Conservation (phyloP, 2,113 vertebrate species). For the Stegastes partitus region DNA sequence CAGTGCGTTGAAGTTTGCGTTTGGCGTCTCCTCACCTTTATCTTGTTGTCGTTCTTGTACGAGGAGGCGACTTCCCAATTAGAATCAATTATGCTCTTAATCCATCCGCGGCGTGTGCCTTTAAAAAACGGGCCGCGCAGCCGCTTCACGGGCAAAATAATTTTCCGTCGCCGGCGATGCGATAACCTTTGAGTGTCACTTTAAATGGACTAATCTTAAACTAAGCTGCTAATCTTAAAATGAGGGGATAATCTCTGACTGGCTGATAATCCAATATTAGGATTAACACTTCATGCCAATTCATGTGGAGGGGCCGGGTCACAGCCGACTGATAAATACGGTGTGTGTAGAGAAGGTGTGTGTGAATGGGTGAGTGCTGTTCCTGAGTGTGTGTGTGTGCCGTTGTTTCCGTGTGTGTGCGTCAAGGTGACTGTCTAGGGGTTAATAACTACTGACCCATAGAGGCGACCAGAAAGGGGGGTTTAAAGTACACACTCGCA, state of each 20-base stretch:
- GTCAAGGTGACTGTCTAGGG: conserved; percentile 78
- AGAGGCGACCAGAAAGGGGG: conserved; percentile 46
- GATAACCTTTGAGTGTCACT: conserved; percentile 69
- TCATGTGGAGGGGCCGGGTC: conserved; percentile 44
- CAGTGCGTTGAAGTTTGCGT: not conserved
- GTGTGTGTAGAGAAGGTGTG: not conserved
- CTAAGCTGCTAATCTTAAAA: conserved; percentile 58
- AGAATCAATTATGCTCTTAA: conserved; percentile 59
- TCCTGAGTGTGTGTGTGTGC: conserved; percentile 16
- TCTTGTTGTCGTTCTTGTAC: conserved; percentile 21
- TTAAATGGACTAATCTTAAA: conserved; percentile 60
- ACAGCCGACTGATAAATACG: conserved; percentile 50
- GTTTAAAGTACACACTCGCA: conserved; percentile 45
- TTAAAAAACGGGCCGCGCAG: conserved; percentile 2
- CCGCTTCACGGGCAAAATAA: conserved; percentile 36
- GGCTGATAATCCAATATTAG: conserved; percentile 70
- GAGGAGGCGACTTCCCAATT: conserved; percentile 11
- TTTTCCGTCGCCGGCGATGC: conserved; percentile 25
- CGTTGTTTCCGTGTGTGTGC: conserved; percentile 31
- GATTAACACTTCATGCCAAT: conserved; percentile 60
- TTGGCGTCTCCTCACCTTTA: not conserved
- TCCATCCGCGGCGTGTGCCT: conserved; percentile 8
- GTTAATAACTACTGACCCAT: conserved; percentile 81
- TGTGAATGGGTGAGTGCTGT: conserved; percentile 26
- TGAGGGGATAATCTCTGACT: conserved; percentile 66